Base-by-base conservation (phyloP, 2,113 vertebrate genomes). In the Synchiropus splendidus region DNA sequence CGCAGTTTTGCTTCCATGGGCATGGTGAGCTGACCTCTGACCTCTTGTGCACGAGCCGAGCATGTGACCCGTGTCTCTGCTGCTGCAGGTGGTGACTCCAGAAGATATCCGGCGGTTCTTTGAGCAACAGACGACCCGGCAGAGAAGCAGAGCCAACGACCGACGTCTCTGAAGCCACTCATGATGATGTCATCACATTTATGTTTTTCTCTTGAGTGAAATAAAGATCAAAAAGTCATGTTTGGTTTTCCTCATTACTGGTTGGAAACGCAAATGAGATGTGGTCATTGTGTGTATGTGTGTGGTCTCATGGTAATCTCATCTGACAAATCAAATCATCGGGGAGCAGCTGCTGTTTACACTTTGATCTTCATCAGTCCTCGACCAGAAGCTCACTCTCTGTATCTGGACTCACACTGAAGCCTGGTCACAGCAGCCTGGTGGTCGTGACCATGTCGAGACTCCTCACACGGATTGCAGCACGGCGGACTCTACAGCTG, bases 61-160 rank as follows among this genome's bases (percentile, higher is more conserved):
- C 15, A 15, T 16, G 16, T 6, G 36, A 37, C 36, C 36, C 6
- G 13, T 35, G 12, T 44, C 1, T 8, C 32, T 16, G 43, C 8
- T 15, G n/a, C 15, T 4, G 34, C 42, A 98, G 94, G 92, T 98
- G 12, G 95, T 99, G 64, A 95, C 92, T 18, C 86, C 91, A 47
- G 91, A 97, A 34, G 95, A 99, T 72, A 97, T 99, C 62, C 90
- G 90, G 51, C 83, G 86, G 44, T 99, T 99, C 81, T 99, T 99
- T 4, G 91, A 99, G 77, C 87, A 94, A 42, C 92, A 95, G 58
- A 92, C 92, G 59, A 91, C 84, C 21, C 86, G 89, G 31, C 97
- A 97, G 74, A 85, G 93, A 42, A 76, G 80, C 16, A 62, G 92
- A 47, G 67, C 60, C 0, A 67, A 79, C 0, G 63, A 54, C n/a